These are phyloP conservation scores for Nanorana parkeri DNA, from an alignment of 2,113 vertebrate species.

Conservation along the genomic window DNA sequence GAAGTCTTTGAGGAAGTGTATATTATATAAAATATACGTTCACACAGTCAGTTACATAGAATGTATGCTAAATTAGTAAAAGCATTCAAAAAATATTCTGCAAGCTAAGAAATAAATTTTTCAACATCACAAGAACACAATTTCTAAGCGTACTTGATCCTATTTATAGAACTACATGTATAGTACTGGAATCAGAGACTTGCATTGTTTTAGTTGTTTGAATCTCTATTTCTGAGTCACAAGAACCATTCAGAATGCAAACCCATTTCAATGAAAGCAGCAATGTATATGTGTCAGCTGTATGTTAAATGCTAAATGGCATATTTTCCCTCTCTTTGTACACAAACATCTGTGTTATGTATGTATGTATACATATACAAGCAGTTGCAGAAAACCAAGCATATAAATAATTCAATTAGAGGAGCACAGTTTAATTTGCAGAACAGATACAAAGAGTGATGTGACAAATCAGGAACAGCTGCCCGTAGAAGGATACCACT, in stretches of 20 bases:
- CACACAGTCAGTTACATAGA: too few relatives aligned
- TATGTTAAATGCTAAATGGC: slow-evolving; percentile 31
- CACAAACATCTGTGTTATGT: slow-evolving; percentile 34
- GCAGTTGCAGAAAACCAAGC: slow-evolving; percentile 38
- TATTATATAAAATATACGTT: too few relatives aligned
- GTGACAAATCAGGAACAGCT: slow-evolving; percentile 55
- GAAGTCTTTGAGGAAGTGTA: too few relatives aligned
- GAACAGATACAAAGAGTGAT: slow-evolving; percentile 51
- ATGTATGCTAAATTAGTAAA: background rate
- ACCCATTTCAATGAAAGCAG: background rate
- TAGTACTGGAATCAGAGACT: background rate
- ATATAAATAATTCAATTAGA: slow-evolving; percentile 56
- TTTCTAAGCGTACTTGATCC: background rate
- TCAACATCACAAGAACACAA: too few relatives aligned
- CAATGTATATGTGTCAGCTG: slow-evolving; percentile 15
- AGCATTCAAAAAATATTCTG: background rate
- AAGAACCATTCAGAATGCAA: background rate
- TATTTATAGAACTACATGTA: background rate
- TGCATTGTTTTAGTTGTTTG: background rate
- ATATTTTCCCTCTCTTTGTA: slow-evolving; percentile 38
- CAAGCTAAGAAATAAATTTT: background rate
- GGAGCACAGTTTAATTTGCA: slow-evolving; percentile 48
- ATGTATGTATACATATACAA: slow-evolving; percentile 41
- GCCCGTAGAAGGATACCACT: slow-evolving; percentile 47
- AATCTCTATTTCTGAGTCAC: too few relatives aligned